A percentile compares a stretch with the other conserved stretches of the same genome.
These are phyloP conservation scores for Perizoma affinitatum DNA, from an alignment of 2,888 invertebrate species.

Conservation along the genomic window DNA sequence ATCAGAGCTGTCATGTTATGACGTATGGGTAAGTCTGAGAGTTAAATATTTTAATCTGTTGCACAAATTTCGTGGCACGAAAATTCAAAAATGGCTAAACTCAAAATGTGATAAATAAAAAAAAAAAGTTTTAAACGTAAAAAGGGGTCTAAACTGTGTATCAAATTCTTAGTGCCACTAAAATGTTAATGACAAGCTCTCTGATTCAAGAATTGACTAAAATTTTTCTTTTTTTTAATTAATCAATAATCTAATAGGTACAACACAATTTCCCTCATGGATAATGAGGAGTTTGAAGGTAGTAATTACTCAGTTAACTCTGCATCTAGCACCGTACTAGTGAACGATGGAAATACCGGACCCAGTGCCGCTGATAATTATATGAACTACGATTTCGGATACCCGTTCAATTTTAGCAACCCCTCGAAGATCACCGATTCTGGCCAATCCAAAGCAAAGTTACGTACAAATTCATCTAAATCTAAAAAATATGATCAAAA, in stretches of 20 bases:
- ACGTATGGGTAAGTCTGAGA: no score
- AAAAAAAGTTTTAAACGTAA: background rate
- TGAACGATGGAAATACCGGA: slow-evolving; percentile 1
- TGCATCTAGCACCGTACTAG: slow-evolving; percentile 16
- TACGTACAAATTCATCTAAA: slow-evolving; percentile 1
- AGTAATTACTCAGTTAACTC: slow-evolving; percentile 20
- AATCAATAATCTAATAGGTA: background rate
- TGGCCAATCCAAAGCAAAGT: slow-evolving; percentile 5
- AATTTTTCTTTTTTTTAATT: background rate
- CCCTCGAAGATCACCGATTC: slow-evolving; percentile 12
- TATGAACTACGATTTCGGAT: slow-evolving; percentile 20
- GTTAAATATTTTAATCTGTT: no score
- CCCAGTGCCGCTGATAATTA: slow-evolving; percentile 19
- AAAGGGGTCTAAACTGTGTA: slow-evolving; percentile 5
- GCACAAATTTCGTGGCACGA: slow-evolving; percentile 9
- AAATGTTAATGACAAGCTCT: slow-evolving; percentile 5
- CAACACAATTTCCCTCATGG: slow-evolving; percentile 17
- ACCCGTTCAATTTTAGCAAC: slow-evolving; percentile 19
- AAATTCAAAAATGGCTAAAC: slow-evolving; percentile 46
- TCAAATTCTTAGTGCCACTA: slow-evolving; percentile 9
- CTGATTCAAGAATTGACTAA: no score
- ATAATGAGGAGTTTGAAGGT: slow-evolving; percentile 23
- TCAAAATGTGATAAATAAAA: slow-evolving; percentile 5
- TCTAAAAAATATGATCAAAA: slow-evolving; percentile 5
- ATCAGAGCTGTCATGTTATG: no score